A percentile compares a stretch with the other conserved stretches of the same genome.
Evolutionary conservation across 2,888 invertebrate species (phyloP).

Genomic region (Macrophya annulata): DNA sequence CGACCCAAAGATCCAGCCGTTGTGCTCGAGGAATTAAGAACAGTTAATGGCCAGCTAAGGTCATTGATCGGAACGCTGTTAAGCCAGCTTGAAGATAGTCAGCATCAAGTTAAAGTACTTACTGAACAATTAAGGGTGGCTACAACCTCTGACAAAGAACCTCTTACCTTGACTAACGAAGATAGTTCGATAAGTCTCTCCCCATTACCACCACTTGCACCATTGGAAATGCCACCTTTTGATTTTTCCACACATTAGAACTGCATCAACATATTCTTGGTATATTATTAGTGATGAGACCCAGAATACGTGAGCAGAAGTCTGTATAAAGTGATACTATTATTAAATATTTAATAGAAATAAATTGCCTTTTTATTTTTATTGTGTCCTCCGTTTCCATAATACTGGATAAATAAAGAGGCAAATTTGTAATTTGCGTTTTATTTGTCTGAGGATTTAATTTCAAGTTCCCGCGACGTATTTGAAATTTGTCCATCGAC

Average conservation of each 20-base stretch:
- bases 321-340: constrained; percentile 39
- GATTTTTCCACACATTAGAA: constrained; percentile 77
- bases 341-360: constrained; percentile 33
- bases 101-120: constrained; percentile 84
- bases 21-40: constrained; percentile 86
- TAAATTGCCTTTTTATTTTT: neutral
- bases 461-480: constrained; percentile 7
- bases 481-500: neutral
- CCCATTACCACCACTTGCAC: constrained; percentile 81
- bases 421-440: neutral
- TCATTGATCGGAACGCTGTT: constrained; percentile 83
- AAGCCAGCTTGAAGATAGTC: constrained; percentile 85
- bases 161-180: constrained; percentile 64
- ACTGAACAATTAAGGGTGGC: constrained; percentile 80
- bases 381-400: neutral
- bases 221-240: constrained; percentile 84
- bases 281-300: neutral
- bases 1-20: constrained; percentile 84
- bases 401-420: neutral
- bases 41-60: constrained; percentile 84
- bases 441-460: neutral
- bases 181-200: constrained; percentile 72
- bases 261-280: neutral
- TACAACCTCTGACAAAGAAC: constrained; percentile 62
- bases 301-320: neutral